Evolutionary conservation across 2,888 invertebrate genomes (phyloP), one percentile per base, ranked within the genome.

Genomic region (Platycheirus albimanus): DNA sequence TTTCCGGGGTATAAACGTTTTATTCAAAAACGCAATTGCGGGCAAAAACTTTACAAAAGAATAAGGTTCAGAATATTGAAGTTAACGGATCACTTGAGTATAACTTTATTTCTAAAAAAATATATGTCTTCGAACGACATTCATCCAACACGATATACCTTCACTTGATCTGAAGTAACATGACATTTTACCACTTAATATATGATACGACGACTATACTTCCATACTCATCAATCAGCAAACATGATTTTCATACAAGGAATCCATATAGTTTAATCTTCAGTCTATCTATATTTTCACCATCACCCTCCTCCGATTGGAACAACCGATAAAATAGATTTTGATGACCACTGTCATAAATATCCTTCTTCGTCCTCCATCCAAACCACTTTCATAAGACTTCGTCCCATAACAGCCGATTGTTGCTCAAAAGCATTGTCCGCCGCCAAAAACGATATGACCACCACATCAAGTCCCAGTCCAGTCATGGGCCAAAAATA

Each of bases 301-400:
- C 58, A 64, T 66, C 63, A 75, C 67, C 81, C 81, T 69, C 70
- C 11, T 8, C 1, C 51, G 58, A 76, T 54, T 10, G 28, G 28
- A 41, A 54, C 66, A 28, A 20, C 41, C 78, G 83, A 83, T 83
- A 83, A 83, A 83, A 83, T 78, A 51, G 83, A 78, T 83, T 83
- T 83, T 83, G 83, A 83, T 83, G 83, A 69, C 83, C 78, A 64
- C 45, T 74, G 72, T 78, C 83, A 83, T 83, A 83, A 83, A 83
- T 83, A 72, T 83, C 7, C n/a, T n/a, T 41, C 43, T 24, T 49
- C 61, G 6, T 5, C 24, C 49, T 19, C 30, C n/a, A n/a, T 15
- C 52, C 33, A 6, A 5, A n/a, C n/a, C n/a, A n/a, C n/a, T n/a
- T n/a, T n/a, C 15, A 28, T 24, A 38, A 56, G 47, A 38, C 15